Base-by-base conservation (phyloP, 2,888 invertebrate species). In the Drosophila planitibia region DNA sequence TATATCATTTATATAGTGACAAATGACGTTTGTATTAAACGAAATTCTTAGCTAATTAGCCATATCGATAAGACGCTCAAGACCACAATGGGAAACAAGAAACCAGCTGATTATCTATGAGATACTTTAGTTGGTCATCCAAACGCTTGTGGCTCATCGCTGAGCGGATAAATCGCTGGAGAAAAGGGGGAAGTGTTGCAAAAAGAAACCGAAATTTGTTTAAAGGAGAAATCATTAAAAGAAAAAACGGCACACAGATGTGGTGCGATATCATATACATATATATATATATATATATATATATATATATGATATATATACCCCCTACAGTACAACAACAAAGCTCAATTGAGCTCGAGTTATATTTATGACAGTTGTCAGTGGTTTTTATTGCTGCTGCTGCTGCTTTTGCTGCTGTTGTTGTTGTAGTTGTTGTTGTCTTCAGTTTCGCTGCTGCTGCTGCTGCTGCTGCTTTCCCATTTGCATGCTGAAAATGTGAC, bases 331-430 rank as follows among this genome's bases (percentile, higher is more conserved):
- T 51, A 41, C 55, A 69, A 44, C 35, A 62, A 59, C 63, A 70
- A 72, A 82, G 74, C 84, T 74, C 77, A 83, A 88, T 82, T 85
- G 81, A 85, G 88, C 88, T 83, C 86, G 86, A 83, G 75, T 88
- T 88, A 85, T 84, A 81, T 84, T 84, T 88, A 88, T 84, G 89
- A 88, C 89, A 88, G 86, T 88, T 85, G 85, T 60, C 74, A 64
- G 70, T 65, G 61, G 61, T 73, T 47, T 25, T 47, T 47, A 16
- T 47, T 47, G 47, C 22, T 47, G 47, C 9, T 47, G 47, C 9
- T 22, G 14, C 0, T 61, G 54, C 30, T 67, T 64, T 25, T 47
- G 47, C 16, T 25, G 47, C 4, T 22, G 6, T 0, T 61, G 53
- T 25, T 47, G 39, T 25, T 65, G 35, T 59, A 54, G 35, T 52